A percentile compares a stretch with the other conserved stretches of the same genome.
Evolutionary conservation across 1,140 invertebrate genomes (phyloP).

Genomic region (Aphelinus atriplicis): DNA sequence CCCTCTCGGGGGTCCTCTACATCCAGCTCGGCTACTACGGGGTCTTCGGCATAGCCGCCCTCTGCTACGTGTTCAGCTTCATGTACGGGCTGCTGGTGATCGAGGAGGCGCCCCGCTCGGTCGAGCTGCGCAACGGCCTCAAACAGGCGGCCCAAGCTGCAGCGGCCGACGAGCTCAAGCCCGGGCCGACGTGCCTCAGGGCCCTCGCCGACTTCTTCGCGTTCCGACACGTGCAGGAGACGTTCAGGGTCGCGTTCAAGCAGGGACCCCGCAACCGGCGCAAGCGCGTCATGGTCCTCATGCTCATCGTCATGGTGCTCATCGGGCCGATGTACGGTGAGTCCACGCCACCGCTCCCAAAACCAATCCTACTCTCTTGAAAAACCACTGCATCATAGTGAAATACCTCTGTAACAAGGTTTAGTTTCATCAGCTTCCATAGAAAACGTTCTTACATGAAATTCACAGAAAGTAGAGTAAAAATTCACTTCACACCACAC

Average conservation of each 20-base stretch:
- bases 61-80: constrained; percentile 79
- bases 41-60: constrained; percentile 78
- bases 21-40: constrained; percentile 83
- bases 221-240: constrained; percentile 76
- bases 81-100: constrained; percentile 75
- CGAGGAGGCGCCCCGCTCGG: constrained; percentile 65
- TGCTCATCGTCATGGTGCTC: constrained; percentile 83
- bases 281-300: constrained; percentile 77
- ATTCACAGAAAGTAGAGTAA: too few relatives aligned
- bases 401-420: too few relatives aligned
- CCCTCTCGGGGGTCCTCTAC: constrained; percentile 75
- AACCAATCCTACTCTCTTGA: too few relatives aligned
- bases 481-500: too few relatives aligned
- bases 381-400: too few relatives aligned
- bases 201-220: constrained; percentile 75
- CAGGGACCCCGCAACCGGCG: constrained; percentile 76
- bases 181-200: constrained; percentile 50
- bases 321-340: constrained; percentile 84
- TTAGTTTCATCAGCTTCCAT: too few relatives aligned
- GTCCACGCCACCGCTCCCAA: constrained; percentile 43
- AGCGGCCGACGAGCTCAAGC: constrained; percentile 27
- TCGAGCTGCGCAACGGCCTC: constrained; percentile 52
- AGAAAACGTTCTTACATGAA: too few relatives aligned
- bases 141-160: background rate
- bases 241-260: constrained; percentile 80